These are phyloP conservation scores for Sminthopsis crassicaudata DNA, from an alignment of 2,113 vertebrate species.

Conservation along the genomic window DNA sequence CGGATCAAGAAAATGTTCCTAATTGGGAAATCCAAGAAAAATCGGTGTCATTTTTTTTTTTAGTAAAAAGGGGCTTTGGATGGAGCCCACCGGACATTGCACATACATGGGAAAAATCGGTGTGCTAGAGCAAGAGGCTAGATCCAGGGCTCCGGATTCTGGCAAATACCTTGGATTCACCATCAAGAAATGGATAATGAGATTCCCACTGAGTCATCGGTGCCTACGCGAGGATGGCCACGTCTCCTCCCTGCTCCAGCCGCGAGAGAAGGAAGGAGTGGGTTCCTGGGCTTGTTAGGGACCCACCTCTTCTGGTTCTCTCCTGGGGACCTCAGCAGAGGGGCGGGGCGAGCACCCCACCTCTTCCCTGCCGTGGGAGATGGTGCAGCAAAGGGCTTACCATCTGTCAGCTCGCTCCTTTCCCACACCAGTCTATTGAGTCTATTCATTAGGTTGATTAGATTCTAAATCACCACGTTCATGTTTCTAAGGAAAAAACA, in stretches of 20 bases:
- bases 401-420: slow-evolving; percentile 55
- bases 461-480: slow-evolving; percentile 78
- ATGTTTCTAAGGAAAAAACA: slow-evolving; percentile 75
- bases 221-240: background rate
- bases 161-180: background rate
- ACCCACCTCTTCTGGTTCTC: background rate
- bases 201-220: background rate
- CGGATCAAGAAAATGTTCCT: background rate
- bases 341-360: background rate
- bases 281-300: background rate
- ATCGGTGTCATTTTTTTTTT: background rate
- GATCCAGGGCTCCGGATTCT: background rate
- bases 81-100: background rate
- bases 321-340: background rate
- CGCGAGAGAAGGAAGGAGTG: background rate
- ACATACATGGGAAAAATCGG: background rate
- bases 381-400: background rate
- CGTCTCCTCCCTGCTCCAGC: background rate
- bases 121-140: background rate
- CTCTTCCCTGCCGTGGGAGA: background rate
- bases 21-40: background rate
- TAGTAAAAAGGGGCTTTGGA: background rate
- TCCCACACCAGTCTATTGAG: slow-evolving; percentile 72
- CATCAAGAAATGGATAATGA: background rate
- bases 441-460: slow-evolving; percentile 79